A percentile compares a stretch with the other conserved stretches of the same genome.
phyloP scores from a whole-genome alignment of 2,888 invertebrate species.

The Euphydryas editha region DNA sequence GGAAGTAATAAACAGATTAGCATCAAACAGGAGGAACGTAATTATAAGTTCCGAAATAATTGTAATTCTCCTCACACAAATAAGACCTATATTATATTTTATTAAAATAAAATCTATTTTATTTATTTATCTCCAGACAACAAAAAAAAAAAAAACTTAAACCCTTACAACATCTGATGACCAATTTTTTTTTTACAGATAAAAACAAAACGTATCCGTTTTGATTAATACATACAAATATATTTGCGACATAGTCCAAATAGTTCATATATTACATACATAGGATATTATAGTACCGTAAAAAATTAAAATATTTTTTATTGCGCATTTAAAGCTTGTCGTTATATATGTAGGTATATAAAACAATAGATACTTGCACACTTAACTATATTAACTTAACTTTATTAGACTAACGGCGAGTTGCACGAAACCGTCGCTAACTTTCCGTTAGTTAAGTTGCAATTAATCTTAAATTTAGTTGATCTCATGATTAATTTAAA shows the following conservation, averaged over 20 bases:
- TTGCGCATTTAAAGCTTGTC: constrained; percentile 42
- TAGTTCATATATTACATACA: constrained; percentile 5
- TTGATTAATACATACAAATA: constrained; percentile 5
- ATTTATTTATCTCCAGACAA: constrained; percentile 3
- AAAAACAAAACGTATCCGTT: constrained; percentile 10
- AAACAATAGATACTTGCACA: neutral
- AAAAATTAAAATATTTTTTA: constrained; percentile 24
- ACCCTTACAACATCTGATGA: neutral
- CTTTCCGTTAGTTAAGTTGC: too few relatives aligned
- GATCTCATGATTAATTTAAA: too few relatives aligned
- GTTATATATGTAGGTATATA: constrained; percentile 26
- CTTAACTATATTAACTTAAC: neutral
- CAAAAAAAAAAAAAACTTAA: neutral
- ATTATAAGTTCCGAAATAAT: constrained; percentile 1
- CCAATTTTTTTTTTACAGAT: neutral
- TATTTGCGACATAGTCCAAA: constrained; percentile 3
- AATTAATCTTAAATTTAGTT: too few relatives aligned
- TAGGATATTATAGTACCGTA: constrained; percentile 7
- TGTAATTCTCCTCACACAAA: constrained; percentile 18
- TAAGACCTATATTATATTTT: constrained; percentile 15
- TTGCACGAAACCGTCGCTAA: too few relatives aligned
- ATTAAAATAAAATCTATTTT: constrained; percentile 12
- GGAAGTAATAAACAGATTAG: constrained; percentile 7
- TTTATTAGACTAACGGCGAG: too few relatives aligned
- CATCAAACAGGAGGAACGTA: constrained; percentile 17